phyloP scores from a whole-genome alignment of 2,888 invertebrate species.

The Cetonia aurata region DNA sequence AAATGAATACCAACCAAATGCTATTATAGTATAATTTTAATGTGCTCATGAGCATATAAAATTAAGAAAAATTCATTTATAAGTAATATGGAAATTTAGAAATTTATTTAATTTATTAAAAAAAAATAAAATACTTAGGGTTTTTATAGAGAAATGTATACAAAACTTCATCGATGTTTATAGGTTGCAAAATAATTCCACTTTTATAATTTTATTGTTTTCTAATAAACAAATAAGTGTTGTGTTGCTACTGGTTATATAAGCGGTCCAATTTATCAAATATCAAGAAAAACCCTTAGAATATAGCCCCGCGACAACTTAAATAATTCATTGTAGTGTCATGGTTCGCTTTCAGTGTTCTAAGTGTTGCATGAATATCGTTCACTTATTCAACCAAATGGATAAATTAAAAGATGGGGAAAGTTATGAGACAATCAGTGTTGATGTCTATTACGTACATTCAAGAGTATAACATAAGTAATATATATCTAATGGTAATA shows the following conservation, averaged over 20 bases:
- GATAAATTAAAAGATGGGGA: not conserved
- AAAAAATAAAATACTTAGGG: too few species aligned
- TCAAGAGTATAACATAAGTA: conserved; percentile 7
- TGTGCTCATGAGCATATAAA: too few species aligned
- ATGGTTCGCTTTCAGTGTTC: conserved; percentile 33
- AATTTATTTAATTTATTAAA: too few species aligned
- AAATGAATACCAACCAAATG: too few species aligned
- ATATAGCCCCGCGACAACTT: not conserved
- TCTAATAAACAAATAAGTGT: conserved; percentile 3
- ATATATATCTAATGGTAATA: conserved; percentile 23
- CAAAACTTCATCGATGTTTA: not conserved
- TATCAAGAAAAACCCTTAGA: conserved; percentile 1
- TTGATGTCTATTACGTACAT: conserved; percentile 11
- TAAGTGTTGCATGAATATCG: conserved; percentile 32
- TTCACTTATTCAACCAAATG: not conserved
- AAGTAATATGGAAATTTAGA: too few species aligned
- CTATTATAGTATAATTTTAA: too few species aligned
- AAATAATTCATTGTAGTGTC: conserved; percentile 7
- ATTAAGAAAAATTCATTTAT: too few species aligned
- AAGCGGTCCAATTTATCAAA: conserved; percentile 28
- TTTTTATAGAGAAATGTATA: not conserved
- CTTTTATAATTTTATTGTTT: not conserved
- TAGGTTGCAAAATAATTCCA: not conserved
- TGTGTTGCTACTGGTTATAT: conserved; percentile 6
- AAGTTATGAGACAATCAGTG: conserved; percentile 34